Evolutionary conservation across 2,797 vertebrate species (phyloP).

Genomic region (Aeoliscus strigatus): DNA sequence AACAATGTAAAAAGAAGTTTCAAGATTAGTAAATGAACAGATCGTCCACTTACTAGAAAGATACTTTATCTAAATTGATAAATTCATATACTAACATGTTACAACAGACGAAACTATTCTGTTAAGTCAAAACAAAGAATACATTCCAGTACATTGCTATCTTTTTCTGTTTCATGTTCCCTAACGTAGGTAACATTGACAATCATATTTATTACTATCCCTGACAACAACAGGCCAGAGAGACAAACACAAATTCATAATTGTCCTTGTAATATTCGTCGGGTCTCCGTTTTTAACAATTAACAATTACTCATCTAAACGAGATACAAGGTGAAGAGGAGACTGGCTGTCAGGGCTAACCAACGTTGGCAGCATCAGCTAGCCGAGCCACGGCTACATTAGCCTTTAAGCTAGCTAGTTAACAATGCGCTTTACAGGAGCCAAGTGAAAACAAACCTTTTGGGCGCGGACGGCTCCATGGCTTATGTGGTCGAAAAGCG

Average conservation of each 20-base stretch:
- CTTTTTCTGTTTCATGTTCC: too few species aligned
- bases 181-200: too few species aligned
- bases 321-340: slow-evolving; percentile 9
- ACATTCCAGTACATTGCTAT: too few species aligned
- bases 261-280: not conserved
- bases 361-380: slow-evolving; percentile 36
- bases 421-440: slow-evolving; percentile 10
- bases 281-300: not conserved
- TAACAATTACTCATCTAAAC: not conserved
- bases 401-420: slow-evolving; percentile 24
- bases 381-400: slow-evolving; percentile 23
- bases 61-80: too few species aligned
- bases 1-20: too few species aligned
- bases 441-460: slow-evolving; percentile 55
- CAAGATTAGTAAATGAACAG: too few species aligned
- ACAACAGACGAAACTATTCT: too few species aligned
- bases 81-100: too few species aligned
- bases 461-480: slow-evolving; percentile 69
- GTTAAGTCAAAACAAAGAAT: too few species aligned
- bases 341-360: slow-evolving; percentile 8
- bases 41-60: too few species aligned
- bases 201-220: too few species aligned
- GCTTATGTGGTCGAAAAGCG: slow-evolving; percentile 2
- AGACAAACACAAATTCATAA: accelerated
- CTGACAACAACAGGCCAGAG: too few species aligned